phyloP scores from a whole-genome alignment of 2,113 vertebrate species.

The Cinclus mexicanus region DNA sequence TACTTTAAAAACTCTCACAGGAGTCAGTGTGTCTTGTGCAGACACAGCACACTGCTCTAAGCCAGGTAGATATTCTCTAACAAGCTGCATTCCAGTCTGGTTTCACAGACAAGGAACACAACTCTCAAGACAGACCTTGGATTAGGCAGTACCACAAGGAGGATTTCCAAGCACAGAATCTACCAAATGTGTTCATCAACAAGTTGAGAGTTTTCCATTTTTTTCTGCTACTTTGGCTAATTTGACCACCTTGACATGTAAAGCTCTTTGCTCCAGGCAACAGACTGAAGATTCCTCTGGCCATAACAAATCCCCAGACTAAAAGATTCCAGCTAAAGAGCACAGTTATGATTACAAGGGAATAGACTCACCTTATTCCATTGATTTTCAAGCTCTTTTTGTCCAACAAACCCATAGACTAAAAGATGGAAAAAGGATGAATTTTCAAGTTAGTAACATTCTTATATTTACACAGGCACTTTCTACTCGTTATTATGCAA shows the following conservation, averaged over 20 bases:
- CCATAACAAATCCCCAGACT: not conserved
- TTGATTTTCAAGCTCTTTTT: constrained; percentile 98
- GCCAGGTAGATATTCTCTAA: not conserved
- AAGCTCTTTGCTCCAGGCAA: not conserved
- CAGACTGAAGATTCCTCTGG: not conserved
- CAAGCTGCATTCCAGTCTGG: not conserved
- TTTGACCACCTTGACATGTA: not conserved
- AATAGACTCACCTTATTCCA: constrained; percentile 89
- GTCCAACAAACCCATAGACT: constrained; percentile 98
- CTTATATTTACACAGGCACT: accelerated
- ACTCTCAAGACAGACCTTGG: not conserved
- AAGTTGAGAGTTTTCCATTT: not conserved
- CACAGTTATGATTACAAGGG: not conserved
- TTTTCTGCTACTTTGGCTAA: not conserved
- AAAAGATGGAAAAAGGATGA: not conserved
- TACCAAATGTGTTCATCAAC: not conserved
- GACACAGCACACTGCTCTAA: not conserved
- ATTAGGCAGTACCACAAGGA: not conserved
- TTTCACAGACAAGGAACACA: not conserved
- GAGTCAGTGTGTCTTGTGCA: not conserved
- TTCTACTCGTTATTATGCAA: not conserved
- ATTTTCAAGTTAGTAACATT: not conserved
- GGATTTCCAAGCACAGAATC: not conserved
- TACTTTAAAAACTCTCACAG: not conserved
- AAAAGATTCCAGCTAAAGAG: not conserved